Evolutionary conservation across 2,113 vertebrate genomes (phyloP).

Genomic region (Trematomus loennbergii): DNA sequence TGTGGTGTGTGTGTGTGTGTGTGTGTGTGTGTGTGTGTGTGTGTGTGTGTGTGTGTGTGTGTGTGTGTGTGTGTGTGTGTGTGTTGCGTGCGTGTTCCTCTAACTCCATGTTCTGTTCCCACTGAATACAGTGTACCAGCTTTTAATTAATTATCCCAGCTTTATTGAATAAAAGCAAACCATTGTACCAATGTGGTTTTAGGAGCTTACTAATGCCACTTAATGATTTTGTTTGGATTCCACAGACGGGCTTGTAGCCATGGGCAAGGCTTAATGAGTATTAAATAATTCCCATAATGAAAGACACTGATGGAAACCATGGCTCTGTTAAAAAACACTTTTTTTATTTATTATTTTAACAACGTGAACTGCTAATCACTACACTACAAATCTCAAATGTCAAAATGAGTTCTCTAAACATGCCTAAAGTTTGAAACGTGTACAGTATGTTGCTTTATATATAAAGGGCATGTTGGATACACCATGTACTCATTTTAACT

Average conservation of each 20-base stretch:
- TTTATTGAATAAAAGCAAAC: conserved; percentile 62
- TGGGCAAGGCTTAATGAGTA: conserved; percentile 35
- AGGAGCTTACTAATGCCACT: conserved; percentile 57
- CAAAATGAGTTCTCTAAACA: neutral
- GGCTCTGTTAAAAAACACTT: neutral
- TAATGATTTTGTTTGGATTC: conserved; percentile 55
- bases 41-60: neutral
- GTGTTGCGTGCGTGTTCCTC: no score
- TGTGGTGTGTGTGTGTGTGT: neutral
- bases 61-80: no score
- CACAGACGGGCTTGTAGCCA: conserved; percentile 3
- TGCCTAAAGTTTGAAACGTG: neutral
- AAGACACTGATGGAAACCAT: neutral
- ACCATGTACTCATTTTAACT: neutral
- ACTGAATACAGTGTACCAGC: conserved; percentile 31
- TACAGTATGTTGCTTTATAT: no score
- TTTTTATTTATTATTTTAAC: no score
- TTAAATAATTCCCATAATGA: conserved; percentile 42
- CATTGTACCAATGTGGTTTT: conserved; percentile 58
- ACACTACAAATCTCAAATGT: neutral
- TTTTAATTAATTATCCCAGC: conserved; percentile 60
- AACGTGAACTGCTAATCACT: neutral
- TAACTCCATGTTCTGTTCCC: conserved; percentile 35
- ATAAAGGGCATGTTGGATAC: neutral
- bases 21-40: conserved; percentile 2